These are phyloP conservation scores for Neolamprologus sp. DNA, from an alignment of 2,113 vertebrate genomes.

Conservation along the genomic window DNA sequence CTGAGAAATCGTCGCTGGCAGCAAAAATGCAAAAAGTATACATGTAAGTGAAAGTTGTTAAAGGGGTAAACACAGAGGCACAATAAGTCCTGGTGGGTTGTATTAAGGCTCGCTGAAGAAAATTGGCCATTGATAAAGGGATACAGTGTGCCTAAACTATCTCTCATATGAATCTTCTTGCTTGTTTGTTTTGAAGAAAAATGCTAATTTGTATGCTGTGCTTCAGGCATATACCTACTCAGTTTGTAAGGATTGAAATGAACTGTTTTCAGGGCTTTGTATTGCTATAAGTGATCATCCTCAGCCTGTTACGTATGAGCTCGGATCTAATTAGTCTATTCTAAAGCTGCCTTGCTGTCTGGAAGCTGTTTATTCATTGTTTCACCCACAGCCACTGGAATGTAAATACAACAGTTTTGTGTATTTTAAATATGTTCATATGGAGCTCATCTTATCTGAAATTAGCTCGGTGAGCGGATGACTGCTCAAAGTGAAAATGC, in stretches of 20 bases:
- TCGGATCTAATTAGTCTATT: constrained; percentile 26
- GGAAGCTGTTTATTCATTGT: constrained; percentile 18
- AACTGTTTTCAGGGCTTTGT: constrained; percentile 22
- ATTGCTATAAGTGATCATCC: constrained; percentile 6
- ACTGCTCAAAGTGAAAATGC: constrained; percentile 5
- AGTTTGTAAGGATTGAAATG: constrained; percentile 20
- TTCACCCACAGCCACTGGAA: constrained; percentile 32
- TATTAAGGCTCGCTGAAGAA: background rate
- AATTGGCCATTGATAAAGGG: constrained; percentile 29
- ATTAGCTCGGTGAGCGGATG: background rate
- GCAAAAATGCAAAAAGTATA: background rate
- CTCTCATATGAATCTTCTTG: background rate
- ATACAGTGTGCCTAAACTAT: background rate
- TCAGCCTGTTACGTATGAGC: background rate
- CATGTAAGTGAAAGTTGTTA: constrained; percentile 7
- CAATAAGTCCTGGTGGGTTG: background rate
- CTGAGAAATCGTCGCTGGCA: constrained; percentile 26
- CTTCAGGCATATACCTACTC: constrained; percentile 4
- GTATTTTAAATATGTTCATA: constrained; percentile 8
- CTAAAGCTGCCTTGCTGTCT: background rate
- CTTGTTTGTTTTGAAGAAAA: constrained; percentile 27
- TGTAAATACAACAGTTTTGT: constrained; percentile 38
- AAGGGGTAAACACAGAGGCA: background rate
- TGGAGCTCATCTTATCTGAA: constrained; percentile 12
- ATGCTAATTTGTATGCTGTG: constrained; percentile 2